Base-by-base conservation (phyloP, 2,888 invertebrate genomes). In the Sisyra terminalis region DNA sequence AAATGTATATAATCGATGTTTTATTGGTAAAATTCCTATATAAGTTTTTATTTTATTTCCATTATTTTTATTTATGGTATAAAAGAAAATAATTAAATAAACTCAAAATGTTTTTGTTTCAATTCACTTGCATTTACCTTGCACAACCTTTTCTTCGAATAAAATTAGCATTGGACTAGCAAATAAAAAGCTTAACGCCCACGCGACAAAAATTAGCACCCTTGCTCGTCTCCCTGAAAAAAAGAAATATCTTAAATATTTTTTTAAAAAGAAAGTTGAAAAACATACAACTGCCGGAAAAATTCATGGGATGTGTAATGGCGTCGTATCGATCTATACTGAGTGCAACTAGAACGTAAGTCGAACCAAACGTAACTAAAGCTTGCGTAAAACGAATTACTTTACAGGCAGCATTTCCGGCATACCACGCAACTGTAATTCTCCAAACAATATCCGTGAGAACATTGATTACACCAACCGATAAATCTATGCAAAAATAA, bases 281-380 rank as follows among this genome's bases (percentile, higher is more conserved):
- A 24, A 4, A 11, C 89, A 85, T 68, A 90, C 90, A 89, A 59
- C 89, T 88, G 55, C 88, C 86, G 42, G 87, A 86, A 63, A 92
- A 92, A 65, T 90, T 90, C 87, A 92, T 88, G 1, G 92, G 92
- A 63, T 88, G 84, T 10, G 87, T 87, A 56, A 92, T 90, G 49
- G 90, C 92, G 55, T 92, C 90, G 58, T 89, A 90, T 53, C 92
- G 71, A 65, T 92, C 92, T 54, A 92, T 88, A 54, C 88, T 89
- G 46, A 92, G 70, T 2, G 90, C 90, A 16, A 92, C 90, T 44
- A 92, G 68, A 24, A 92, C 89, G 58, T 92, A 92, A 0, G 90
- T 92, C 2, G 90, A 90, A 1, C 88, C 87, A 58, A 88, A 92
- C 50, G 89, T 89, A 40, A 90, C 88, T 49, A 89, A 77, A 2